phyloP scores from a whole-genome alignment of 2,888 invertebrate genomes.

The Chrysopilus asiliformis region DNA sequence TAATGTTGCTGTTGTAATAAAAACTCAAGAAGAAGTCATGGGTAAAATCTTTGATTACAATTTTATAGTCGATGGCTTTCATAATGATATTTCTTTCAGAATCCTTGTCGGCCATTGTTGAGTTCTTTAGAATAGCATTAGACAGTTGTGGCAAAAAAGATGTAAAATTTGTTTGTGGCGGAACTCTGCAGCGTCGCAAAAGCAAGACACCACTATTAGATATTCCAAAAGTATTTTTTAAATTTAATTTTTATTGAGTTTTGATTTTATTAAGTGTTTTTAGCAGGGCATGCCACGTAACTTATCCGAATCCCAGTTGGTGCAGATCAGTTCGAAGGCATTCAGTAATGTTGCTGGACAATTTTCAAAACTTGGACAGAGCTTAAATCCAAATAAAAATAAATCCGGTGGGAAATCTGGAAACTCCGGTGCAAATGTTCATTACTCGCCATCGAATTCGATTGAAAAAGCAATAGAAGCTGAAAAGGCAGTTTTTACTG shows the following conservation, averaged over 20 bases:
- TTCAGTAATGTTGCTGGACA: slow-evolving; percentile 75
- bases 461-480: slow-evolving; percentile 24
- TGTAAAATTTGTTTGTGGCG: slow-evolving; percentile 53
- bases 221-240: slow-evolving; percentile 26
- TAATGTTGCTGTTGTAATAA: slow-evolving; percentile 85
- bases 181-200: slow-evolving; percentile 56
- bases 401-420: slow-evolving; percentile 34
- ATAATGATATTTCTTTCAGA: slow-evolving; percentile 43
- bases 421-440: too few species aligned
- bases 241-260: not conserved
- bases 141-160: slow-evolving; percentile 54
- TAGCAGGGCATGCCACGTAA: slow-evolving; percentile 48
- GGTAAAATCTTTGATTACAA: slow-evolving; percentile 39
- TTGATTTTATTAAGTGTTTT: too few species aligned
- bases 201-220: slow-evolving; percentile 36
- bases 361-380: slow-evolving; percentile 61
- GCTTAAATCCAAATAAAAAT: slow-evolving; percentile 38
- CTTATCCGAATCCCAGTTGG: slow-evolving; percentile 78
- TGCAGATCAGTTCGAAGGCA: slow-evolving; percentile 72
- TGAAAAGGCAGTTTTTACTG: slow-evolving; percentile 24
- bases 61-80: not conserved
- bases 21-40: slow-evolving; percentile 72
- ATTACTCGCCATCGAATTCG: too few species aligned
- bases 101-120: slow-evolving; percentile 77
- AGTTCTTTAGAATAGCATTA: slow-evolving; percentile 69